Evolutionary conservation across 2,113 vertebrate genomes (phyloP), one percentile per base, ranked within the genome.

Genomic region (Ursus arctos): DNA sequence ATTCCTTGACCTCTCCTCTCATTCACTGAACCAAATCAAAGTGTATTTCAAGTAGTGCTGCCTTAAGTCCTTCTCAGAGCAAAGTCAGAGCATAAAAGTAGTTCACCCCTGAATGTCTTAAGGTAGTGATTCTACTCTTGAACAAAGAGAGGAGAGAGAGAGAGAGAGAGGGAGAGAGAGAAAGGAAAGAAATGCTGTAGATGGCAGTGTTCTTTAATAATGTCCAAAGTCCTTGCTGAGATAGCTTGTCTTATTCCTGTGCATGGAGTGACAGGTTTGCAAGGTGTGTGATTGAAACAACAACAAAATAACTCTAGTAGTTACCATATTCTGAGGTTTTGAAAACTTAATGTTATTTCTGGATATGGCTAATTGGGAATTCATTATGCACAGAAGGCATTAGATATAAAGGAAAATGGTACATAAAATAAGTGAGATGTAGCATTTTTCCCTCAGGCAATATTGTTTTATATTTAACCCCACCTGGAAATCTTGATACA

Each of bases 11-110:
- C n/a, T 96, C 89, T 96, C 51, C 12, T 91, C 55, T 90, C 14
- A 89, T 86, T 71, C 43, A 90, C 55, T 76, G 74, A 91, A 89
- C 49, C 53, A 93, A 97, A 94, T 86, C 57, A 49, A 95, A 94
- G 61, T 72, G 0, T 61, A 24, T 93, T 91, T 96, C 84, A 59
- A 47, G 57, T 51, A 57, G 6, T 81, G 79, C 18, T 69, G 51
- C 33, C 36, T 43, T 26, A 51, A 63, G 31, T 89, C 59, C 80
- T 93, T 88, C 67, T 80, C 18, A 83, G 61, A 69, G 43, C 33
- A 71, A 85, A 80, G 59, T 15, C 72, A 74, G 4, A 93, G 28
- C 40, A 57, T 80, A 55, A 94, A 82, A 95, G 36, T 49, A 33
- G 33, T 85, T 95, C 49, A 80, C 28, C 31, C 24, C 59, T 79